Percentiles rank a stretch among this genome's conserved stretches.
These are phyloP conservation scores for Malacoraja senta DNA, from an alignment of 2,797 vertebrate species.

Conservation along the genomic window DNA sequence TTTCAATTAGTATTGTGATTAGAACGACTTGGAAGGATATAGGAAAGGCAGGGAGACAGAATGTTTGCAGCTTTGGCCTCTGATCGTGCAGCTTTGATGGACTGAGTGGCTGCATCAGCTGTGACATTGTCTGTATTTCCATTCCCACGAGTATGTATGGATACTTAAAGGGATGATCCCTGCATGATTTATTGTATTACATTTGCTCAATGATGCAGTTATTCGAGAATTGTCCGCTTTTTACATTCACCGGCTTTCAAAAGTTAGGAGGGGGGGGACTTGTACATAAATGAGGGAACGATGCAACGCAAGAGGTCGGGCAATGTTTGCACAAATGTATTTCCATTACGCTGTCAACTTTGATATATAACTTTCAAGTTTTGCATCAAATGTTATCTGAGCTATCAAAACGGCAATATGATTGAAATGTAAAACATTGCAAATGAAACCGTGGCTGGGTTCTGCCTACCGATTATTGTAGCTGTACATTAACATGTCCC, in stretches of 20 bases:
- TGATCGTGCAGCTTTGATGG: neutral
- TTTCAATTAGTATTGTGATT: neutral
- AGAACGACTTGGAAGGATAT: neutral
- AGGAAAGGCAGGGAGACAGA: neutral
- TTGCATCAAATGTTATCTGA: neutral
- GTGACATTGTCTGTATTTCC: neutral
- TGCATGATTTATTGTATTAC: neutral
- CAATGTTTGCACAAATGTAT: neutral
- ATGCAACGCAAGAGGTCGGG: neutral
- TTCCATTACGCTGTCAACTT: neutral
- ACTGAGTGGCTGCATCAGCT: neutral
- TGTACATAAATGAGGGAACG: neutral
- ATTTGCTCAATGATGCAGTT: neutral
- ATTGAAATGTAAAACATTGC: neutral
- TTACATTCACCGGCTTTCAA: neutral
- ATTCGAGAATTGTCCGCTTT: neutral
- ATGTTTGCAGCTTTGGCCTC: neutral
- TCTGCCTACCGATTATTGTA: neutral
- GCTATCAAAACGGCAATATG: neutral
- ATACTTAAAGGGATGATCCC: neutral
- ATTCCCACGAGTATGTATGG: neutral
- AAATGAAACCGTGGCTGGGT: neutral
- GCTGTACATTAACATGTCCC: neutral
- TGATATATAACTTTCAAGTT: neutral
- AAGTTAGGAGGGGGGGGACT: no score